A percentile compares a stretch with the other conserved stretches of the same genome.
These are phyloP conservation scores for Chymomyza fuscimana DNA, from an alignment of 2,888 invertebrate genomes.

Conservation along the genomic window DNA sequence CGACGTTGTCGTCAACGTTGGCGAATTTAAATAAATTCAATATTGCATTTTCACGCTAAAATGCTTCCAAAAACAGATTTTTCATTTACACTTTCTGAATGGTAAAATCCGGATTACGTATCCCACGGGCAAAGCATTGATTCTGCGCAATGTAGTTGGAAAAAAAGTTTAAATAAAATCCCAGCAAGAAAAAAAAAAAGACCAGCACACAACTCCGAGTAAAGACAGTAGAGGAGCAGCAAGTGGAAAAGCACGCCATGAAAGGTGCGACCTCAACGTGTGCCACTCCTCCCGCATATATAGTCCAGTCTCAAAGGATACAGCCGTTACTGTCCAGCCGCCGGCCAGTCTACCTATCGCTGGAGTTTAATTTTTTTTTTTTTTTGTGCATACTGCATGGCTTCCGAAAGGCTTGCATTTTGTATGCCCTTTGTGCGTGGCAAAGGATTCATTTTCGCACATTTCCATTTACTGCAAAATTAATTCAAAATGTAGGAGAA, in stretches of 20 bases:
- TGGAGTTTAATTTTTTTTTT: neutral
- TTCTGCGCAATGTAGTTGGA: constrained; percentile 52
- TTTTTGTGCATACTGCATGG: neutral
- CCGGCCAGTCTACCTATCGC: constrained; percentile 12
- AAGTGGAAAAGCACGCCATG: neutral
- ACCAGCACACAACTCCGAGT: too few species aligned
- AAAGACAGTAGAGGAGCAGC: neutral
- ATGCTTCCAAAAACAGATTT: constrained; percentile 79
- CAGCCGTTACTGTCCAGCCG: constrained; percentile 16
- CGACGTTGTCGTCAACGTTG: constrained; percentile 38
- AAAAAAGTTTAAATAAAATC: constrained; percentile 11
- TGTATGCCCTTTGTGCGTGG: constrained; percentile 67
- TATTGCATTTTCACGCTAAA: constrained; percentile 79
- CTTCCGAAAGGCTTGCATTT: constrained; percentile 64
- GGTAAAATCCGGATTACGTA: constrained; percentile 77
- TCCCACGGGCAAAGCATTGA: constrained; percentile 75
- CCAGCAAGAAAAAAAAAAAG: neutral
- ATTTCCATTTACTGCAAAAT: constrained; percentile 38
- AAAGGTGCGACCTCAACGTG: constrained; percentile 11
- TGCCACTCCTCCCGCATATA: neutral
- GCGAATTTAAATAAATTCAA: constrained; percentile 77
- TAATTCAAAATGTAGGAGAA: constrained; percentile 64
- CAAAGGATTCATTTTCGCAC: constrained; percentile 56
- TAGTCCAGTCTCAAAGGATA: constrained; percentile 53
- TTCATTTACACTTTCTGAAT: constrained; percentile 77